A percentile compares a stretch with the other conserved stretches of the same genome.
phyloP scores from a whole-genome alignment of 2,888 invertebrate species.

The Habrosyne pyritoides region DNA sequence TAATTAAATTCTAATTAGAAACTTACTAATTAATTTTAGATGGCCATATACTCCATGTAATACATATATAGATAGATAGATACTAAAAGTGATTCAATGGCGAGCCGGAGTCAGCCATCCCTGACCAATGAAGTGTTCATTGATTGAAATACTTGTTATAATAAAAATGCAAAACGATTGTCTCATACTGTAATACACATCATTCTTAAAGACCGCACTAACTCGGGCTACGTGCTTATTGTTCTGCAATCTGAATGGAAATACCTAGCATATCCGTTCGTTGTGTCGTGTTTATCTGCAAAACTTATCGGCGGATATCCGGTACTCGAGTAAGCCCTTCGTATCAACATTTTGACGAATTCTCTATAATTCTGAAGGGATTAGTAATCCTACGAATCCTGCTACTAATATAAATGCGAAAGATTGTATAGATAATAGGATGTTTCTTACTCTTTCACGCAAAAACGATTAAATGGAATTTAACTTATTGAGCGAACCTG shows the following conservation, averaged over 20 bases:
- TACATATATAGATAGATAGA: too few relatives aligned
- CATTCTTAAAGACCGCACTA: background rate
- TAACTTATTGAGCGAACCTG: too few relatives aligned
- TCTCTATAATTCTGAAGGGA: background rate
- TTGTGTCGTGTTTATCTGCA: constrained; percentile 29
- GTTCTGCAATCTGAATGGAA: background rate
- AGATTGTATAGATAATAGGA: too few relatives aligned
- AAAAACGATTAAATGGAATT: too few relatives aligned
- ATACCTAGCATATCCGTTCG: constrained; percentile 15
- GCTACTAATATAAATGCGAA: too few relatives aligned
- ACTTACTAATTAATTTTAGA: too few relatives aligned
- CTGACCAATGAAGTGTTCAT: background rate
- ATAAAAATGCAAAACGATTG: background rate
- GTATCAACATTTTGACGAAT: constrained; percentile 4
- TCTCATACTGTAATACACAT: background rate
- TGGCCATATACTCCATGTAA: too few relatives aligned
- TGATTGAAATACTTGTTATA: background rate
- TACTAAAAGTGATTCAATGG: too few relatives aligned
- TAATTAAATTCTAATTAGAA: too few relatives aligned
- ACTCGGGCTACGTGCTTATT: background rate
- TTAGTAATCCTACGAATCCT: background rate
- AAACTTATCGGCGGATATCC: constrained; percentile 47
- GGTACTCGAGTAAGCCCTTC: constrained; percentile 32
- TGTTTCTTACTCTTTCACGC: too few relatives aligned
- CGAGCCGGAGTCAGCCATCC: too few relatives aligned